Conservation (phyloP, 2,113 vertebrate species). For the mouse (Mus musculus) region DNA sequence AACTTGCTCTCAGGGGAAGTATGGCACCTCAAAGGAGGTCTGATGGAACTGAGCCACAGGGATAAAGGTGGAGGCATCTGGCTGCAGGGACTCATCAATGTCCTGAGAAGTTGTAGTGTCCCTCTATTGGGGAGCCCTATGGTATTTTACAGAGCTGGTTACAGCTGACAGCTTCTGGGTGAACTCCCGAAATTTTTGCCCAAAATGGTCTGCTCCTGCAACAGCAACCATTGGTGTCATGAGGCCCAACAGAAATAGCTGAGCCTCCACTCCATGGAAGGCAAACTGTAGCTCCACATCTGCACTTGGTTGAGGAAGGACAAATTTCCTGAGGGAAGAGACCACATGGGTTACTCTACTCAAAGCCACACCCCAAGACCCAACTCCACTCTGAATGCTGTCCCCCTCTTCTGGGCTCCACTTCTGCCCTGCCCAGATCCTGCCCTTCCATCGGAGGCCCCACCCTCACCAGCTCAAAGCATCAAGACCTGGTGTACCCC, state of each 20-base stretch:
- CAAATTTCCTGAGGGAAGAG: background rate
- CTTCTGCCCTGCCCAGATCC: background rate
- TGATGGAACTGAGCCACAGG: background rate
- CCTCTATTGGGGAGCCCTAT: too few relatives aligned
- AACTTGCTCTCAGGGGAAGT: background rate
- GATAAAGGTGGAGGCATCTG: background rate
- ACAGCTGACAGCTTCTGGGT: fast-evolving
- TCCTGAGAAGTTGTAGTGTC: background rate
- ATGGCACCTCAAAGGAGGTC: background rate
- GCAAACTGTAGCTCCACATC: background rate
- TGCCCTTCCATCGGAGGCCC: background rate
- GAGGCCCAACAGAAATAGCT: background rate
- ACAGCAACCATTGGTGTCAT: fast-evolving
- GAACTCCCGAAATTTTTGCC: fast-evolving
- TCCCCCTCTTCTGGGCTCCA: background rate
- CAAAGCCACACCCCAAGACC: background rate
- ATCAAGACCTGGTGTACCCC: constrained; percentile 59
- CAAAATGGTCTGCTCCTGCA: fast-evolving
- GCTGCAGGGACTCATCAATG: fast-evolving
- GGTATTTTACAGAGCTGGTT: fast-evolving
- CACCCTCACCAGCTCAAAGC: constrained; percentile 59
- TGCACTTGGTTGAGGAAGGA: constrained; percentile 68
- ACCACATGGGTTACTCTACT: fast-evolving
- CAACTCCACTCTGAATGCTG: background rate
- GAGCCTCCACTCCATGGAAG: fast-evolving